Base-by-base conservation (phyloP, 1,140 invertebrate genomes). In the Triops cancriformis region DNA sequence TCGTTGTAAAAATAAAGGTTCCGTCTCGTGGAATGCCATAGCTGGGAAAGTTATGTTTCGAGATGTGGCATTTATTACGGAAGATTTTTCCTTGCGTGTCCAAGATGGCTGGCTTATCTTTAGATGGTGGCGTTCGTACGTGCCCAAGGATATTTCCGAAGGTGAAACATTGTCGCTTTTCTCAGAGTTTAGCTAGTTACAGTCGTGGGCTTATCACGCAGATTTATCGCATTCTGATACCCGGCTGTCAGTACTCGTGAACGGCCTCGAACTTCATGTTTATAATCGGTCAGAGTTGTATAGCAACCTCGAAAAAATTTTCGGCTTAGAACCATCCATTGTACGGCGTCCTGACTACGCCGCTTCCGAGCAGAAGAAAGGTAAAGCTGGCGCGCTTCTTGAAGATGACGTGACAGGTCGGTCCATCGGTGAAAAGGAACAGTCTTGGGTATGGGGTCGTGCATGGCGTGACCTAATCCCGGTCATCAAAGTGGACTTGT, bases 31-130 rank as follows among this genome's bases (percentile, higher is more conserved):
- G 45, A 96, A 96, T 86, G 93, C 95, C 31, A 87, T 99, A 79
- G 95, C 96, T 80, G 98, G 98, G 2, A 99, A 99, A 87, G 93
- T 99, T 64, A 99, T 99, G 97, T 98, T 99, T 86, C 88, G 96
- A 80, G 95, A 98, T 88, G 89, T 99, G 82, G 91, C 95, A 74
- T 97, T 95, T 81, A 94, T 98, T 64, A 97, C 94, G 73, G 92
- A 96, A 85, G 97, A 99, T 86, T 98, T 94, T 85, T 94, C 94
- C 43, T 84, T 98, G 51, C 88, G 96, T 81, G 90, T 98, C 79
- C 96, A 98, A 86, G 97, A 99, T 89, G 98, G 97, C 7, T 98
- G 95, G 89, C 87, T 97, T 75, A 97, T 98, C 86, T 98, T 99
- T 86, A 88, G 95, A 79, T 98, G 96, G 94, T 98, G 96, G 96